Percentiles rank a stretch among this genome's conserved stretches.
Evolutionary conservation across 2,797 vertebrate species (phyloP).

Genomic region (Sylvilagus floridanus): DNA sequence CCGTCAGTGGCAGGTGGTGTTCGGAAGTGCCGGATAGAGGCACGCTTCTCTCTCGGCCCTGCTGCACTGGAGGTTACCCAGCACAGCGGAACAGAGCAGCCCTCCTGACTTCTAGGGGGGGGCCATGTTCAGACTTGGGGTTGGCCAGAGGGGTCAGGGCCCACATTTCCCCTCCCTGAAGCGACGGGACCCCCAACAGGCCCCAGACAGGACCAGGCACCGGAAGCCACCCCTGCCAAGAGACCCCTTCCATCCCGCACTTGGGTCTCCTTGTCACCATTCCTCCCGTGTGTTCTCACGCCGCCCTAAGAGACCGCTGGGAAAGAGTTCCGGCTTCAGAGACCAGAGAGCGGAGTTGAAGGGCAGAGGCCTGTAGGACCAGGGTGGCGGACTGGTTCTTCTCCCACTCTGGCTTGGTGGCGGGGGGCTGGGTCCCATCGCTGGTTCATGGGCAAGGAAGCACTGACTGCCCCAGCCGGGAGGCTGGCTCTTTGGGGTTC

Average conservation of each 20-base stretch:
- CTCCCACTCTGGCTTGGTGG: no score
- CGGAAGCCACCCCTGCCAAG: neutral
- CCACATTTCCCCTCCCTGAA: neutral
- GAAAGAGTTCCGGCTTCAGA: neutral
- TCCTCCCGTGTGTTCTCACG: neutral
- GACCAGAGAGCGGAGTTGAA: neutral
- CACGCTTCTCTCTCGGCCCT: neutral
- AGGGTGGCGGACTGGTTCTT: no score
- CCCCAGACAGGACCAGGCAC: neutral
- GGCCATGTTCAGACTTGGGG: neutral
- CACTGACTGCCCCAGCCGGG: neutral
- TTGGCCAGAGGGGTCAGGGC: neutral
- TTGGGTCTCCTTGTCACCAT: neutral
- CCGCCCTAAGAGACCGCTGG: neutral
- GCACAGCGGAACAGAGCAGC: neutral
- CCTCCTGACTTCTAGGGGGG: neutral
- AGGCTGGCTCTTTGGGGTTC: neutral
- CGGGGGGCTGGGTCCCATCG: neutral
- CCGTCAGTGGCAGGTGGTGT: neutral
- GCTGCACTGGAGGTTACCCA: neutral
- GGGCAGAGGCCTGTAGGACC: neutral
- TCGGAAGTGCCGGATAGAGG: neutral
- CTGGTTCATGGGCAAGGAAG: neutral
- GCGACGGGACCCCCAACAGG: neutral
- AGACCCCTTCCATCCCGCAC: neutral